Evolutionary conservation across 2,888 invertebrate species (phyloP).

Genomic region (Athalia rosae): DNA sequence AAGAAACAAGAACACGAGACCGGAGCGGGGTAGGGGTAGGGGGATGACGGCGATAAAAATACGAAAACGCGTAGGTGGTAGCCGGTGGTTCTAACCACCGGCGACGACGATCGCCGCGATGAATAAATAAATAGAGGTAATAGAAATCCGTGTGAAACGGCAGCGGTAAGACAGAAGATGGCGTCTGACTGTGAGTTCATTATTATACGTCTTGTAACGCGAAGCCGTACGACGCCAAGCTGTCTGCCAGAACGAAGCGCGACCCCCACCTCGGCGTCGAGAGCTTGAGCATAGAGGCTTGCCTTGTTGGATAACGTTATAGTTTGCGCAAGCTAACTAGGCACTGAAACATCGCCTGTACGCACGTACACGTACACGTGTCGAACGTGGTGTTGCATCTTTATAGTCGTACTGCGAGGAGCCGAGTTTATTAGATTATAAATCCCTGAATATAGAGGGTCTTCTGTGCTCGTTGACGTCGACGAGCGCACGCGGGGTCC

Average conservation of each 20-base stretch:
- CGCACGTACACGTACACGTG: conserved; percentile 3
- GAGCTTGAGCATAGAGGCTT: conserved; percentile 34
- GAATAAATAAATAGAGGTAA: conserved; percentile 1
- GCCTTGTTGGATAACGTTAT: conserved; percentile 43
- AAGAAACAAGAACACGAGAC: not conserved
- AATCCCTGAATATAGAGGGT: conserved; percentile 17
- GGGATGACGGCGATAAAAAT: too few relatives aligned
- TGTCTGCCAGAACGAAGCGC: conserved; percentile 70
- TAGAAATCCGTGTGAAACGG: conserved; percentile 17
- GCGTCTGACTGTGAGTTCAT: conserved; percentile 40
- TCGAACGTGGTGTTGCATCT: not conserved
- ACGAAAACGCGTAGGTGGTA: too few relatives aligned
- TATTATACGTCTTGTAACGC: conserved; percentile 58
- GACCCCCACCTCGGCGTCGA: conserved; percentile 45
- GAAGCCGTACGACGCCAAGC: conserved; percentile 72
- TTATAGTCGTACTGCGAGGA: not conserved
- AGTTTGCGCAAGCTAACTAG: conserved; percentile 42
- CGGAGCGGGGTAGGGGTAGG: not conserved
- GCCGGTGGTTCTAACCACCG: too few relatives aligned
- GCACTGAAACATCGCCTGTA: conserved; percentile 20
- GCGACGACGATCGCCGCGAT: too few relatives aligned
- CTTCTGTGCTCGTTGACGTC: conserved; percentile 13
- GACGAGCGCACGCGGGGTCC: not conserved
- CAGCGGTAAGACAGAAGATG: conserved; percentile 35
- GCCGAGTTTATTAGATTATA: conserved; percentile 39